Evolutionary conservation across 2,113 vertebrate genomes (phyloP), one percentile per base, ranked within the genome.

Genomic region (Hippocampus mohnikei): DNA sequence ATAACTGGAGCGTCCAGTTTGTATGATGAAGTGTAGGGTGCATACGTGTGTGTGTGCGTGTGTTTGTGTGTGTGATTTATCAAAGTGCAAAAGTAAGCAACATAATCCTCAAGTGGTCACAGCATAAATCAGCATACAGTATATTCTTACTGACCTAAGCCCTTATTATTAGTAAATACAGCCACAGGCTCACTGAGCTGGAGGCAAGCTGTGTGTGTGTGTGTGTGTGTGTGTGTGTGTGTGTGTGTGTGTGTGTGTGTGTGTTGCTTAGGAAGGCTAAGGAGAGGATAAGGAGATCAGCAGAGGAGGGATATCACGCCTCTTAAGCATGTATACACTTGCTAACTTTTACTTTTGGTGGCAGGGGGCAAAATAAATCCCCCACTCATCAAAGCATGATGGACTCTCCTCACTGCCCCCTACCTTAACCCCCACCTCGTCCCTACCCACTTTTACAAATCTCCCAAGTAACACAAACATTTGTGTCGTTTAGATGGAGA

Each of bases 161-260:
- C 87, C 89, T 92, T 92, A 88, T 93, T 92, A 92, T 91, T 87
- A 92, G 91, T 90, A 93, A 93, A 93, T 90, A 91, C 78, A 87
- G 87, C 88, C 86, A 85, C 79, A 75, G 77, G 85, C 87, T 85
- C 40, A 80, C 67, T 71, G 87, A 64, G 64, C 85, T 79, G 85
- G 84, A 90, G 73, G 86, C 83, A 88, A 77, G 71, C 50, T 58
- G 73, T 73, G 70, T 60, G 70, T 75, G 76, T 66, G 80, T 67
- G 72, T 67, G 72, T 78, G 75, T 77, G 61, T 71, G 72, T 68
- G 62, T 77, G 74, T 78, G 69, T 74, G 75, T 58, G 69, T 53
- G 66, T 23, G 71, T 73, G 74, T 61, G 69, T 72, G 75, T 58
- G 69, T 48, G 66, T 23, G 71, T 61, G 67, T 74, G 75, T 48